Evolutionary conservation across 2,113 vertebrate species (phyloP), one percentile per base, ranked within the genome.

Genomic region (Tupaia chinensis): DNA sequence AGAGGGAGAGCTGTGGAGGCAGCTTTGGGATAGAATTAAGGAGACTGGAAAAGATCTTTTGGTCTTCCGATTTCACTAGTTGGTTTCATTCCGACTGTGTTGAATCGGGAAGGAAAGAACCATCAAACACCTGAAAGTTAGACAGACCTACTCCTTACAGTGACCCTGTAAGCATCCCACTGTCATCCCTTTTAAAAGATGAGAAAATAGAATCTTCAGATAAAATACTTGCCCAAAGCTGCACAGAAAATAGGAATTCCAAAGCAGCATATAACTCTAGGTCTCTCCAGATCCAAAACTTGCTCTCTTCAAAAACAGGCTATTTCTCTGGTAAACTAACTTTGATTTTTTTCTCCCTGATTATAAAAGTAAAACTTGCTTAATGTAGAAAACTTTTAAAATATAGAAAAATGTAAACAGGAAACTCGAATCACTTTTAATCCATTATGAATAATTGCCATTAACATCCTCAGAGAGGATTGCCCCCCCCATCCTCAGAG

Each of bases 91-190:
- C n/a, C 60, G 17, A 68, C 32, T n/a, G 56, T 11, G 17, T 9
- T 69, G 61, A 17, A 2, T 5, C 14, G 17, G 10, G 32, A 10
- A 69, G 19, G 61, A 32, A 29, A 81, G 53, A 3, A 15, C 4
- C 3, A 1, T 15, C 23, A 34, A 12, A 4, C 1, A 3, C 20
- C 25, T 53, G 0, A 6, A 4, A 16, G 53, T 14, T 22, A 1
- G 0, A 7, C 6, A 17, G 10, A 1, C 44, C 11, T 17, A 0
- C 9, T 8, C 25, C 65, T 66, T 63, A 3, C 0, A 0, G 16
- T 2, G 19, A 29, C 13, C 27, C 1, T 12, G 1, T 8, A 15
- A 60, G 34, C 27, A 12, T n/a, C 25, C 0, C 5, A 2, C 19
- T 10, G 19, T 2, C 6, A 3, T 7, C 7, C 16, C 5, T 29